Evolutionary conservation across 2,113 vertebrate genomes (phyloP), one percentile per base, ranked within the genome.

Genomic region (Archilochus colubris): DNA sequence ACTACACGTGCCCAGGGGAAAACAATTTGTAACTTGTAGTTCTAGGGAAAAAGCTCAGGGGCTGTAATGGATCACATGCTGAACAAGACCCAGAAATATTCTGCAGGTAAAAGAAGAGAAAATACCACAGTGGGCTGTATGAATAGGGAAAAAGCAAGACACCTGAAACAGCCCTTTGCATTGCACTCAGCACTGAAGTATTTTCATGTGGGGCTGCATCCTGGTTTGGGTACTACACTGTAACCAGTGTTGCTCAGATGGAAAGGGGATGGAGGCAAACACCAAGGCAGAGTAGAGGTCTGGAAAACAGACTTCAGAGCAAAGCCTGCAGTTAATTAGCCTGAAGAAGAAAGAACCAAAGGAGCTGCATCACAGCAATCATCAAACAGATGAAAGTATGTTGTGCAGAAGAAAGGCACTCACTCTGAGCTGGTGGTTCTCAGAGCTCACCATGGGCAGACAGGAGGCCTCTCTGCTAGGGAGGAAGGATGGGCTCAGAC

Each of bases 371-470:
- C 0, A 0, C 54, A 86, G 28, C 24, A 88, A 54, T 22, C 67
- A 62, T 46, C 31, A 31, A 54, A 73, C 33, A 46, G 59, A 62
- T 20, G 31, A 33, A 77, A 86, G 31, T 0, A 2, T 14, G 46
- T 16, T 64, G 55, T 43, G 63, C 55, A 83, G 84, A 91, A 70
- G 59, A 69, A 78, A 50, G 83, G 28, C 27, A 44, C 19, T 67
- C 48, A 6, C 22, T 1, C 40, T 40, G 11, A 40, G 40, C 40
- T 40, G 40, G 40, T 40, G 40, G 0, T 33, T 44, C 18, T 40
- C 3, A 0, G 3, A 3, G 7, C 28, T 44, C 38, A 22, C 1
- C 4, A 53, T 3, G 22, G 33, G 28, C 23, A 20, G 31, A 2
- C 53, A 48, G 57, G 38, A 75, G 7, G 23, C 30, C 30, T 23